Conservation (phyloP, 35 echinoderm and acorn worm species). For the Apostichopus japonicus region DNA sequence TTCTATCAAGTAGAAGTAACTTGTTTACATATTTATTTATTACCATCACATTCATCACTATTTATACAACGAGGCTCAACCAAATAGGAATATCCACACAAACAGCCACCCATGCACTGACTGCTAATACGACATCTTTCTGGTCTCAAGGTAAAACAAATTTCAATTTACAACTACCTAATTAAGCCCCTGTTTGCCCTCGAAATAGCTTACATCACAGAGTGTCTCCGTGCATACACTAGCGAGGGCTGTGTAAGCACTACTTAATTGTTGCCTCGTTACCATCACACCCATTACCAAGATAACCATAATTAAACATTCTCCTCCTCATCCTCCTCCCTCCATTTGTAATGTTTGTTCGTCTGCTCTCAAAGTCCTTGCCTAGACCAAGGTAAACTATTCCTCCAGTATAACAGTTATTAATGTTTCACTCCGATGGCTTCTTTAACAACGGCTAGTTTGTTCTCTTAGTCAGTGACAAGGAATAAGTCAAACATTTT, state of each 20-base stretch:
- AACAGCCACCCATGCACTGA: neutral
- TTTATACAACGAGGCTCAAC: too few species aligned
- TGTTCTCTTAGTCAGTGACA: neutral
- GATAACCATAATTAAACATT: slow-evolving; percentile 30
- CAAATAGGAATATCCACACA: too few species aligned
- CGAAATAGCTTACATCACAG: slow-evolving; percentile 12
- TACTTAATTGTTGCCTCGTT: slow-evolving; percentile 17
- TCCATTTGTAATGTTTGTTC: slow-evolving; percentile 36
- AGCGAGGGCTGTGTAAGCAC: neutral
- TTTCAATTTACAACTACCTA: slow-evolving; percentile 11
- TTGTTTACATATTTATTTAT: too few species aligned
- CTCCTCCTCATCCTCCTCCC: neutral
- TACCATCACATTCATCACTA: too few species aligned
- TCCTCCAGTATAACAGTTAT: neutral
- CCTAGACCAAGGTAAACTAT: neutral
- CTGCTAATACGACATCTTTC: neutral
- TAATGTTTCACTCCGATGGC: slow-evolving; percentile 5
- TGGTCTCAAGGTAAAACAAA: neutral
- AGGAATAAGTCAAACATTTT: neutral
- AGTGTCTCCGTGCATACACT: neutral
- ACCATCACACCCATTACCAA: neutral
- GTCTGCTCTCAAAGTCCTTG: neutral
- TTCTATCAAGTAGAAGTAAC: too few species aligned
- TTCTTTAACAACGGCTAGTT: neutral
- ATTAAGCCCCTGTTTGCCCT: slow-evolving; percentile 22